These are phyloP conservation scores for Biston betularia DNA, from an alignment of 2,888 invertebrate species.

Conservation along the genomic window DNA sequence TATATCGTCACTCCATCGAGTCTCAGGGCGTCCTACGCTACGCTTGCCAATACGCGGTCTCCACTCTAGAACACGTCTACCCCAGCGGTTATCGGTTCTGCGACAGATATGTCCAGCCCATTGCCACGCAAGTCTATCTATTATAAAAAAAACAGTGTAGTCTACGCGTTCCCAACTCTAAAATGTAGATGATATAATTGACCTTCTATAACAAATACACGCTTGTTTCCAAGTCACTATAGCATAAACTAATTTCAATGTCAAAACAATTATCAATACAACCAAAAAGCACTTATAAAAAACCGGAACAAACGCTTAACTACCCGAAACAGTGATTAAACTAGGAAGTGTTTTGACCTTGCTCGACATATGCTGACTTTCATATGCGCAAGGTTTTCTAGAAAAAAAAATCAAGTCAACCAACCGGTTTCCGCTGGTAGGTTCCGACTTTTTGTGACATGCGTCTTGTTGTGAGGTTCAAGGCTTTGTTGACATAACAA, in stretches of 20 bases:
- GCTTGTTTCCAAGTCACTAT: background rate
- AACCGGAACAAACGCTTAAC: conserved; percentile 38
- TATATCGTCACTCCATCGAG: too few species aligned
- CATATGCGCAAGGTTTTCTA: conserved; percentile 38
- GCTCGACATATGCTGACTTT: conserved; percentile 56
- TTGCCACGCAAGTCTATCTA: too few species aligned
- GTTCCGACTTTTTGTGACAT: conserved; percentile 26
- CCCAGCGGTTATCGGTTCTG: too few species aligned
- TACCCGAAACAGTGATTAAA: conserved; percentile 45
- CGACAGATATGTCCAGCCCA: too few species aligned
- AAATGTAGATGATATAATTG: background rate
- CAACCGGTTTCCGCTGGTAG: conserved; percentile 19
- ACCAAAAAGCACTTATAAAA: conserved; percentile 24
- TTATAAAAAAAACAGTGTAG: too few species aligned
- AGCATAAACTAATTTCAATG: conserved; percentile 19
- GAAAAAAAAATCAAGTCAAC: conserved; percentile 25
- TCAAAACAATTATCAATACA: conserved; percentile 15
- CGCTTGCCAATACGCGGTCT: too few species aligned
- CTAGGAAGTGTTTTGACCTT: conserved; percentile 56
- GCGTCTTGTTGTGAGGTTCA: conserved; percentile 15
- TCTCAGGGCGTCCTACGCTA: too few species aligned
- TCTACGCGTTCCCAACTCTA: background rate
- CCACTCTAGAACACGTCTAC: too few species aligned
- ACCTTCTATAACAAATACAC: background rate
- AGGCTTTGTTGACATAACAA: conserved; percentile 15